Conservation (phyloP, 2,113 vertebrate species). For the Chlorodrepanis virens region DNA sequence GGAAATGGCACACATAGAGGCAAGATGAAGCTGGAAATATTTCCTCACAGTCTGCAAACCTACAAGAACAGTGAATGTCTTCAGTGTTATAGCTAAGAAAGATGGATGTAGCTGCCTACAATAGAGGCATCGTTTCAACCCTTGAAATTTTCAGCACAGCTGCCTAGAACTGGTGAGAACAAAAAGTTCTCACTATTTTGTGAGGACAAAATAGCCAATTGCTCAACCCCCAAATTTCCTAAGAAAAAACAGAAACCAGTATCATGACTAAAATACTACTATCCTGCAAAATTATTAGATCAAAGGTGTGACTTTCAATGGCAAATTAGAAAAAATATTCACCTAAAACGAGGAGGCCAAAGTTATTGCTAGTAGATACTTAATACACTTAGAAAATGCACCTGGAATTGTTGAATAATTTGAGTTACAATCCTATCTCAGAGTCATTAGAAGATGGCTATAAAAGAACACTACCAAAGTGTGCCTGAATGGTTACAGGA, state of each 20-base stretch:
- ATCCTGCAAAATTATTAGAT: neutral
- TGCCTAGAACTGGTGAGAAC: neutral
- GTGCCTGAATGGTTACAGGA: neutral
- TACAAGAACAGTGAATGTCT: neutral
- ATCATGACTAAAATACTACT: neutral
- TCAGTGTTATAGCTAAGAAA: neutral
- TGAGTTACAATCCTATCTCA: neutral
- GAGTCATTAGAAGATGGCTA: neutral
- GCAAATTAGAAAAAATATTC: neutral
- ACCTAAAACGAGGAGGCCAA: neutral
- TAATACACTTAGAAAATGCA: neutral
- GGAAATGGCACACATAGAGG: neutral
- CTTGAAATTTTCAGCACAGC: neutral
- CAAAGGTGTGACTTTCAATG: neutral
- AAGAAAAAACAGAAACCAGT: neutral
- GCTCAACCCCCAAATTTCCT: rapidly evolving
- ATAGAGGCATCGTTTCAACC: neutral
- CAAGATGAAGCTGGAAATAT: neutral
- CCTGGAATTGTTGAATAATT: neutral
- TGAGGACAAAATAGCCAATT: neutral
- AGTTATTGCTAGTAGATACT: neutral
- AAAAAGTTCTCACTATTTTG: too few species aligned
- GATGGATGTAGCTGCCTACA: neutral
- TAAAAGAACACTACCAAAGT: neutral
- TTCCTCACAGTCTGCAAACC: neutral